Evolutionary conservation across 2,797 vertebrate genomes (phyloP), one percentile per base, ranked within the genome.

Genomic region (Onychomys arenicola): DNA sequence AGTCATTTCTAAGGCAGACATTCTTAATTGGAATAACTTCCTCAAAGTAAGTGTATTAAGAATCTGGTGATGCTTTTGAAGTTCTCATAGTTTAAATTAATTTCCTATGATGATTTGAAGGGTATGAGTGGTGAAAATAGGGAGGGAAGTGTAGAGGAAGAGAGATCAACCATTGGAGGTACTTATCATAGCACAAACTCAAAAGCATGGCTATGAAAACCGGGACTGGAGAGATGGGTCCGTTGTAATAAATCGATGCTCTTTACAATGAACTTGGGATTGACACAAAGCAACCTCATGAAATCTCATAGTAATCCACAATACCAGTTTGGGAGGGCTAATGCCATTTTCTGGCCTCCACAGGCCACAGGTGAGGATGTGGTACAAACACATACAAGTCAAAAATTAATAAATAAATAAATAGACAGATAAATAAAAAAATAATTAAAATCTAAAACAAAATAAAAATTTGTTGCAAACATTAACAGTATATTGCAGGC

Each of bases 21-120:
- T 5, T 93, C 91, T 93, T 90, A 80, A 91, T 76, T 76, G 37
- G 49, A 71, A 37, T 49, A 84, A 92, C 69, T 93, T 71, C 40
- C 8, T 89, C 13, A 37, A 49, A 94, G 43, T 14, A 85, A 85
- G 57, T 85, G 69, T 91, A n/a, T 6, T 65, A 93, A 91, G 76
- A 84, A 21, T 89, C 73, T 77, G 14, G n/a, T 71, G 78, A 29
- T 40, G 40, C 12, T 55, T 81, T 46, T 75, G 52, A 96, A 57
- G 12, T 34, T 67, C 75, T 9, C 14, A 12, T 55, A 55, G 27
- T 7, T 96, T 80, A 87, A 77, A 82, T 65, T 65, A 73, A 14
- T 46, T 91, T 81, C 10, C 11, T 83, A 25, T 77, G 55, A 61
- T 40, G 5, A n/a, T n/a, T 10, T 25, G 7, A 91, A n/a, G 16